Base-by-base conservation (phyloP, 2,797 vertebrate species). In the Cetoscarus ocellatus region DNA sequence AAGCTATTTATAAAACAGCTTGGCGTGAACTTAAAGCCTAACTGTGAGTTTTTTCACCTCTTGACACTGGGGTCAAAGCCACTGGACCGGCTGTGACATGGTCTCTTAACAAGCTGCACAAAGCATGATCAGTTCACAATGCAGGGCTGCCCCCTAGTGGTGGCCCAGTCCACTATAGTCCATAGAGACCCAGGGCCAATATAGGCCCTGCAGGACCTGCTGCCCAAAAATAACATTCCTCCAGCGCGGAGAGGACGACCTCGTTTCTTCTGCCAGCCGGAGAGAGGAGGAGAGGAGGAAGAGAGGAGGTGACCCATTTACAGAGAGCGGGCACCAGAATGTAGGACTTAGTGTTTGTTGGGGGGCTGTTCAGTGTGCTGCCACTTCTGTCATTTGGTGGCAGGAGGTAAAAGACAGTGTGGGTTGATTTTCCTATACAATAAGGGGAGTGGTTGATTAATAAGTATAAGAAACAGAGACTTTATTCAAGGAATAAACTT, bases 151-250 rank as follows among this genome's bases (percentile, higher is more conserved):
- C 90, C 84, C 78, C 92, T 91, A 56, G 87, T 88, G 91, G 88
- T 88, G 87, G 91, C 91, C 88, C 86, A 85, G 80, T 85, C 86
- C 85, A 84, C 73, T 59, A 77, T 69, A 74, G 86, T 92, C 93
- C 88, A 83, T 89, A 80, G 93, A 94, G 92, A 93, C 84, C 77
- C n/a, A 39, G 86, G 86, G 90, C 92, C 92, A 94, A 94, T 94
- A 92, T 86, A 88, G 91, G 93, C 93, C 93, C 94, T 93, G 90
- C 89, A 94, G 94, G 94, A 95, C 89, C 91, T 79, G 88, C 84
- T 84, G 88, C 93, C 91, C 88, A 91, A 96, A 96, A 96, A 95
- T 95, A 95, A 95, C 91, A 92, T 90, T 91, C 86, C 92, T 93
- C 91, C 90, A 93, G 90, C 88, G 77, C 67, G 83, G 87, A 89